phyloP scores from a whole-genome alignment of 2,888 invertebrate species.

The Torymus texanus region DNA sequence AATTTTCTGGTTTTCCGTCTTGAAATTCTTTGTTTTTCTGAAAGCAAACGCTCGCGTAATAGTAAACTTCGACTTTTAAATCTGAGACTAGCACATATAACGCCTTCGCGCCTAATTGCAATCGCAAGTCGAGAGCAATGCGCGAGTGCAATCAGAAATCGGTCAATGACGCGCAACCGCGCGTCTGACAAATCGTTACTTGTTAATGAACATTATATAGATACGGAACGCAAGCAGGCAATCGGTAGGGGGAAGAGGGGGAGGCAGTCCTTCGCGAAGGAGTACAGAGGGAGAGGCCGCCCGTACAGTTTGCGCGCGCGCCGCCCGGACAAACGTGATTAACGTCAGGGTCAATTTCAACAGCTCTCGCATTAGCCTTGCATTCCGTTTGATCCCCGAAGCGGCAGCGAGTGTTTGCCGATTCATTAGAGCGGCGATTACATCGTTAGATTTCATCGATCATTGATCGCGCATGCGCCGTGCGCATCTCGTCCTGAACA shows the following conservation, averaged over 20 bases:
- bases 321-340: conserved; percentile 60
- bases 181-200: conserved; percentile 29
- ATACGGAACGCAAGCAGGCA: neutral
- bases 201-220: conserved; percentile 39
- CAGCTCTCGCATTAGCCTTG: conserved; percentile 58
- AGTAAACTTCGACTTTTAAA: neutral
- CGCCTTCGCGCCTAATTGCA: conserved; percentile 7
- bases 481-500: neutral
- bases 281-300: neutral
- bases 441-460: conserved; percentile 43
- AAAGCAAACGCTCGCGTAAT: neutral
- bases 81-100: too few relatives aligned
- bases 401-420: conserved; percentile 66
- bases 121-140: neutral
- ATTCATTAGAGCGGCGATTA: conserved; percentile 65
- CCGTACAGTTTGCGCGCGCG: conserved; percentile 34
- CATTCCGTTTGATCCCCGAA: conserved; percentile 69
- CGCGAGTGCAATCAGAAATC: conserved; percentile 9
- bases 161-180: conserved; percentile 14
- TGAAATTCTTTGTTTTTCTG: too few relatives aligned
- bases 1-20: too few relatives aligned
- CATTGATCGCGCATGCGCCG: conserved; percentile 28
- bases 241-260: neutral
- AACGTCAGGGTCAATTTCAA: conserved; percentile 62
- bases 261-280: too few relatives aligned